Base-by-base conservation (phyloP, 2,113 vertebrate species). In the Numida meleagris region DNA sequence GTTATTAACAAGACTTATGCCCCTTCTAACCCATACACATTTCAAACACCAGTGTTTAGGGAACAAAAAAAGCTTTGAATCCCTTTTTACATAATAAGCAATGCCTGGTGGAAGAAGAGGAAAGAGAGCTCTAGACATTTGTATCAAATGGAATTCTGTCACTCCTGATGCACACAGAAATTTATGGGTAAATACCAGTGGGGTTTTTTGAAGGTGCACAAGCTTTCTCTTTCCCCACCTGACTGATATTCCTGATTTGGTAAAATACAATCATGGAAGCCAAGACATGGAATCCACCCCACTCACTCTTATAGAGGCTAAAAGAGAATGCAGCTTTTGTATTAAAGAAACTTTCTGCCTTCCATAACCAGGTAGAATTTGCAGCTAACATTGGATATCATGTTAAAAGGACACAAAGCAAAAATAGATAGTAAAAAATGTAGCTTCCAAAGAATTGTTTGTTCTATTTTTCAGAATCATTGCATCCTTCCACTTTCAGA, bases 11-110 rank as follows among this genome's bases (percentile, higher is more conserved):
- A 24, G 3, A 86, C 17, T 29, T 36, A 10, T 33, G 4, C 24
- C 4, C 2, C 38, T 62, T 10, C 14, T 0, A 0, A 67, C 2
- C 9, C 9, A 83, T 46, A n/a, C 17, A 70, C 15, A 20, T 55
- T 79, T 82, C 38, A 67, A 92, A 89, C 40, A 5, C 20, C 8
- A n/a, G 29, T 50, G 8, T 65, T 10, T 48, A 48, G 68, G 34
- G 71, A 86, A 73, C 27, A 17, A 53, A 45, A 34, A 76, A 89
- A 67, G 4, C 4, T 73, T 42, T 68, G 16, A 38, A 66, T 58
- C 45, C 12, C 14, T 71, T 87, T 72, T 23, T 42, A 82, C 66
- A 75, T 63, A 75, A 68, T 53, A 40, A 16, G n/a, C 6, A 29
- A 31, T 25, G 50, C 25, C 5, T 48, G 17, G 12, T 58, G 31